A percentile compares a stretch with the other conserved stretches of the same genome.
phyloP scores from a whole-genome alignment of 2,113 vertebrate genomes.

The Trematocara macrostoma region DNA sequence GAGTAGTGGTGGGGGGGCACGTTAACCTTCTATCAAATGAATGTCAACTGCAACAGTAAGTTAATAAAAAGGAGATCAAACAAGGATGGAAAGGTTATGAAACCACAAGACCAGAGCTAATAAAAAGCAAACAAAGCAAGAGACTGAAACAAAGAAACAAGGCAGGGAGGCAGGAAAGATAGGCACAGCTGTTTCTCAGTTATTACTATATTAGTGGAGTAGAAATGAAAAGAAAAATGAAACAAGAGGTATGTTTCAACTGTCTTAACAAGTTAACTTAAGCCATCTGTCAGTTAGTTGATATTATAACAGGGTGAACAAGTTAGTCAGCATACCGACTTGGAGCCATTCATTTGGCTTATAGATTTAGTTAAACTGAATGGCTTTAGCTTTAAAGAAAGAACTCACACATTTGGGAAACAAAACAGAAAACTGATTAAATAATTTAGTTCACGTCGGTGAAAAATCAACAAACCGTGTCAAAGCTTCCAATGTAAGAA shows the following conservation, averaged over 20 bases:
- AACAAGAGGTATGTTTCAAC: background rate
- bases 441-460: fast-evolving
- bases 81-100: background rate
- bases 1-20: background rate
- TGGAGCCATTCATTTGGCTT: background rate
- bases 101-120: background rate
- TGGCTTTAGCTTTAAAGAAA: background rate
- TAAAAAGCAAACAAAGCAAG: background rate
- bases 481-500: background rate
- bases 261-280: background rate
- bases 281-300: background rate
- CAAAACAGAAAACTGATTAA: background rate
- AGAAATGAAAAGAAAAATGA: background rate
- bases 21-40: background rate
- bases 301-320: background rate
- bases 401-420: background rate
- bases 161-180: background rate
- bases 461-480: background rate
- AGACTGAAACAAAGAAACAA: background rate
- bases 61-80: background rate
- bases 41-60: background rate
- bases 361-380: background rate
- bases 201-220: background rate
- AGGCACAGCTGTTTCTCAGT: background rate
- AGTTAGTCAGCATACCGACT: background rate